Conservation (phyloP, 23 tunicate genomes). For the Ascidia mentula region DNA sequence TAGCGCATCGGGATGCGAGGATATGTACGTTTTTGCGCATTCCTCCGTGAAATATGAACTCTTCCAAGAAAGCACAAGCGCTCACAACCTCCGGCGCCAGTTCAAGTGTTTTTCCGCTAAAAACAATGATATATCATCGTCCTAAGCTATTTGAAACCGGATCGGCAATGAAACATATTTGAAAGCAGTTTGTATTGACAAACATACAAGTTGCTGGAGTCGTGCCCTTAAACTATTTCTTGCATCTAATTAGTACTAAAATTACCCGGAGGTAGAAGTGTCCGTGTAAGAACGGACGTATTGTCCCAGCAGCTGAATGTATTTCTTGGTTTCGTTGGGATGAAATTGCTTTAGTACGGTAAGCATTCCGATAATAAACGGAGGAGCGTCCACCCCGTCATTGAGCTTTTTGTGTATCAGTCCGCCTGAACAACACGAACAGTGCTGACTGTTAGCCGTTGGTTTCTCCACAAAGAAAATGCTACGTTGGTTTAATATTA, state of each 20-base stretch:
- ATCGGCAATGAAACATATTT: too few relatives aligned
- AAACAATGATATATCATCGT: background rate
- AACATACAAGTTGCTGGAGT: too few relatives aligned
- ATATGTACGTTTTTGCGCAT: constrained; percentile 52
- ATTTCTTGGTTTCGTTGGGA: constrained; percentile 61
- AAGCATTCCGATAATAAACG: constrained; percentile 88
- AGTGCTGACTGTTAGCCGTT: too few relatives aligned
- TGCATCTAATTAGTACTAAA: background rate
- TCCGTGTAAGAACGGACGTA: constrained; percentile 60
- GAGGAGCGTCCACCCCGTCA: constrained; percentile 89
- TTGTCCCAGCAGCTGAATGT: constrained; percentile 69
- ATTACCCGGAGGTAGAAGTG: constrained; percentile 30
- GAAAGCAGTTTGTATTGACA: too few relatives aligned
- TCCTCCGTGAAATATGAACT: constrained; percentile 69
- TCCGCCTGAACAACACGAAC: constrained; percentile 46
- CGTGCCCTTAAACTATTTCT: background rate
- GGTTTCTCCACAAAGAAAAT: background rate
- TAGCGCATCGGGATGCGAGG: too few relatives aligned
- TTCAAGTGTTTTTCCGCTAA: constrained; percentile 38
- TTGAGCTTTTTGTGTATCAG: constrained; percentile 64
- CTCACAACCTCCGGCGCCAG: constrained; percentile 79
- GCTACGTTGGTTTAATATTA: too few relatives aligned
- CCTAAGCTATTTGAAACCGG: too few relatives aligned
- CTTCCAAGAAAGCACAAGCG: constrained; percentile 73
- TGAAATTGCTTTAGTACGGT: constrained; percentile 90